Evolutionary conservation across 2,113 vertebrate species (phyloP), one percentile per base, ranked within the genome.

Genomic region (Scomber colias): DNA sequence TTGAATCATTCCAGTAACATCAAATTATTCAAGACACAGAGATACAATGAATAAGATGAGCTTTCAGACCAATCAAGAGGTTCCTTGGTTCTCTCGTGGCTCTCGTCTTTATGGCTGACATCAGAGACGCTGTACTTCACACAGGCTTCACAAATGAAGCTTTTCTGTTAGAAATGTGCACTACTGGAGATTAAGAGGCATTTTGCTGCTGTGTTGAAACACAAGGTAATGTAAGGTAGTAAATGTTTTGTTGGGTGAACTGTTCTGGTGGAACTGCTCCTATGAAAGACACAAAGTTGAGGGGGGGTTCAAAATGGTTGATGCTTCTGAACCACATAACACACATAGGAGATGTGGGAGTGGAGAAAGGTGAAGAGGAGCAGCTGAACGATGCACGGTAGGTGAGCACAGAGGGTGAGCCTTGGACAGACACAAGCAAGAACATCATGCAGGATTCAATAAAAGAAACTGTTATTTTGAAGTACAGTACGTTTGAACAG

Each of bases 1-100:
- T 30, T 59, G 19, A 62, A 69, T 62, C 35, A 61, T 62, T 69
- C n/a, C 73, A 73, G 59, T n/a, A 54, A n/a, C 6, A 21, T 40
- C 11, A 59, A 71, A 14, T 44, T 17, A 67, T 31, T 71, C 16
- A 14, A 27, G 45, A 7, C n/a, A 49, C 16, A 63, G 13, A 10
- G 57, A 44, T 48, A 16, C 15, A 4, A 35, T 72, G 74, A 72
- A 68, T 68, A 27, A 61, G n/a, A 57, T 55, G 13, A 50, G 61
- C 11, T 21, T 45, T 40, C 27, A 31, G 9, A 61, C 0, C 2
- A 45, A 49, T 59, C 19, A 67, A 13, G 1, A 17, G 13, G 15
- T 13, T 44, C 24, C 0, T 0, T 15, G 54, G 44, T 66, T 66
- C 69, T 55, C 71, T 55, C 2, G 9, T 44, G 40, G 14, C 46